Evolutionary conservation across 2,797 vertebrate genomes (phyloP), one percentile per base, ranked within the genome.

Genomic region (Chaetodon trifasciatus): DNA sequence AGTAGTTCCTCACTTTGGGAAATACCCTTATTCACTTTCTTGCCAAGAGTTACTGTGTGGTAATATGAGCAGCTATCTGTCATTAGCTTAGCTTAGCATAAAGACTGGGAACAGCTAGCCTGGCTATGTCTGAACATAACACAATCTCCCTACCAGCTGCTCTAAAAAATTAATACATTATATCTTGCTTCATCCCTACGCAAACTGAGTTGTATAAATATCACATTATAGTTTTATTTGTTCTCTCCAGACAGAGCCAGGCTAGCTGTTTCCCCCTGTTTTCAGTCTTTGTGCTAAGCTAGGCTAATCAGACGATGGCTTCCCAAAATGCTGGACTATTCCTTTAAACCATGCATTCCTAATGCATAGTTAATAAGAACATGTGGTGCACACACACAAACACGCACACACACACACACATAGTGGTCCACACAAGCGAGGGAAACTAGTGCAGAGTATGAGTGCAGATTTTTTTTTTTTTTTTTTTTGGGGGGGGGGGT

Each of bases 401-500:
- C 62, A 46, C 21, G 17, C 28, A 32, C 28, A 28, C 28, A 28
- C 28, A 28, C 28, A n/a, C 28, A 28, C 28, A 28, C 28, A 28
- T 13, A 56, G 44, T 42, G 40, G 40, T 42, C 40, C 28, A 11
- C 32, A 16, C 5, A 17, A 39, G 28, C 28, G 17, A 9, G 16
- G 16, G 10, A 19, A 35, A 58, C 70, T 17, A 52, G 28, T 32
- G 28, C 28, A 32, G 32, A 50, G 64, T 12, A 39, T 23, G 24
- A 42, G 52, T 61, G 50, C 53, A n/a, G 72, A 12, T 37, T 63
- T 50, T 32, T 37, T 63, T 50, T 32, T 37, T 63, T 50, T 32
- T 37, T 63, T 50, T 32, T 37, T 63, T 50, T 32, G 28, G 28
- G 28, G 28, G 2, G 28, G 49, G 47, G 60, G 52, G 53, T 23